phyloP scores from a whole-genome alignment of 1,140 invertebrate species.

The Pogonomyrmex californicus region DNA sequence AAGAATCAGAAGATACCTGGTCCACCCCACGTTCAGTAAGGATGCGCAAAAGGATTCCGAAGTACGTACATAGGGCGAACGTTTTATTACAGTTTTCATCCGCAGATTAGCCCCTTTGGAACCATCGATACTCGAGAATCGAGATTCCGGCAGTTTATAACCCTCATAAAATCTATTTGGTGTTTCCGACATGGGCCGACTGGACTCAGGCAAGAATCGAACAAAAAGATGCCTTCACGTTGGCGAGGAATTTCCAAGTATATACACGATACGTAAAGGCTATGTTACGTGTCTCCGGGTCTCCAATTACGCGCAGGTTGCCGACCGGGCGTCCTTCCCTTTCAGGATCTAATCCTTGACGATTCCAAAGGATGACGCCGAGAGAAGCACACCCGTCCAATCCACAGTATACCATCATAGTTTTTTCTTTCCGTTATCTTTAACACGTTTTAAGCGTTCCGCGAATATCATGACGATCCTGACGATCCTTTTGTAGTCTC shows the following conservation, averaged over 20 bases:
- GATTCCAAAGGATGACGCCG: constrained; percentile 15
- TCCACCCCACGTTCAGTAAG: constrained; percentile 34
- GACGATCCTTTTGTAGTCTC: not conserved
- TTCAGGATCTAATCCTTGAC: constrained; percentile 7
- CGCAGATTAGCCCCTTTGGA: constrained; percentile 83
- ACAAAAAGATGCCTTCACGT: constrained; percentile 70
- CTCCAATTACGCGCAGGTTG: constrained; percentile 71
- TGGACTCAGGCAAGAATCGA: constrained; percentile 60
- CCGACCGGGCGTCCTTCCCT: constrained; percentile 54
- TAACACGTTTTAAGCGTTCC: constrained; percentile 12
- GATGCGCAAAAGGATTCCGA: constrained; percentile 64
- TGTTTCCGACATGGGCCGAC: constrained; percentile 76
- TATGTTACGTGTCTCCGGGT: constrained; percentile 65
- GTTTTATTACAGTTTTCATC: constrained; percentile 84
- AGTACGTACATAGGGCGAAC: constrained; percentile 60
- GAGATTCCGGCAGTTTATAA: constrained; percentile 76
- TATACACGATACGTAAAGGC: constrained; percentile 65
- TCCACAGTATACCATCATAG: not conserved
- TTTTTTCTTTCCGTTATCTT: constrained; percentile 33
- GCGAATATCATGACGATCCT: constrained; percentile 13
- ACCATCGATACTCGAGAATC: constrained; percentile 77
- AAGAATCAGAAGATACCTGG: not conserved
- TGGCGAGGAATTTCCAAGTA: constrained; percentile 70
- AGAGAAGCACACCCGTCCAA: not conserved
- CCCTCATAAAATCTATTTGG: constrained; percentile 82